A percentile compares a stretch with the other conserved stretches of the same genome.
These are phyloP conservation scores for Cydia amplana DNA, from an alignment of 1,140 invertebrate species.

Conservation along the genomic window DNA sequence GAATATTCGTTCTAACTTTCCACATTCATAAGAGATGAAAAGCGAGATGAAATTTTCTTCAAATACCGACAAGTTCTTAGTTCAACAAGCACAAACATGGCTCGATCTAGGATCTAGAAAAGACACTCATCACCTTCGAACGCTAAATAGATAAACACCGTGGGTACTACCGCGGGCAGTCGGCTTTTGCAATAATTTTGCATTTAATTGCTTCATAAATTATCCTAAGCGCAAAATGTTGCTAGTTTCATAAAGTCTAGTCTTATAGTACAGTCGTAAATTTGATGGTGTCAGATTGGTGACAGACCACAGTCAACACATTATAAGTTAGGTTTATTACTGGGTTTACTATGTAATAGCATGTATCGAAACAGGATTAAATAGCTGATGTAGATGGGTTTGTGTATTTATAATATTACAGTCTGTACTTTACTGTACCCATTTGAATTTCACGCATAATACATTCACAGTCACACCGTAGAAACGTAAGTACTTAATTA, in stretches of 20 bases:
- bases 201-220: conserved; percentile 24
- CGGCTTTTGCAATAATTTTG: background rate
- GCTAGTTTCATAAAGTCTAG: background rate
- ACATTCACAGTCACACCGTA: too few species aligned
- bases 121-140: background rate
- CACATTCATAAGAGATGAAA: background rate
- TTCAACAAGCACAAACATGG: background rate
- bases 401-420: background rate
- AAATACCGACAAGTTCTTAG: background rate
- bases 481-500: too few species aligned
- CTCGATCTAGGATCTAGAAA: background rate
- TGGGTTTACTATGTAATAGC: background rate
- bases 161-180: background rate
- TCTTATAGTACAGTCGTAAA: background rate
- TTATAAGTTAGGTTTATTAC: background rate
- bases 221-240: conserved; percentile 14
- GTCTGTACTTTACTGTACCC: too few species aligned
- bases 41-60: background rate
- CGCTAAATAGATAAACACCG: background rate
- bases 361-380: background rate
- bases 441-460: too few species aligned
- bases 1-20: background rate
- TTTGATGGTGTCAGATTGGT: background rate
- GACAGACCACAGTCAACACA: background rate
- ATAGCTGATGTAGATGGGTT: background rate